Percentiles rank a stretch among this genome's conserved stretches.
Evolutionary conservation across 2,888 invertebrate genomes (phyloP).

Genomic region (Endotricha flammealis): DNA sequence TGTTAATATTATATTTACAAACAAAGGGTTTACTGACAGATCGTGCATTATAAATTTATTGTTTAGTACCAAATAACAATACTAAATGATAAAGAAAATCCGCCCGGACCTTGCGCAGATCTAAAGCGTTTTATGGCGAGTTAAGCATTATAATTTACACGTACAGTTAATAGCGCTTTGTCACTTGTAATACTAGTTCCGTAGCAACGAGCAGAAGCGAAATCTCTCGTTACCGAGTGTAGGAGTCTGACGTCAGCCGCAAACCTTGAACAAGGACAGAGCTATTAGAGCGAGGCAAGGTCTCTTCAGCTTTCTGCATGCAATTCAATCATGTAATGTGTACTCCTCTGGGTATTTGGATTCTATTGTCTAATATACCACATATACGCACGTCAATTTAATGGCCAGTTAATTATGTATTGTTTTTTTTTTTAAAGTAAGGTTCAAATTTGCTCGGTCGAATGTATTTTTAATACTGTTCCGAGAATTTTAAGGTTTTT

Average conservation of each 20-base stretch:
- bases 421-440: too few species aligned
- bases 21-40: too few species aligned
- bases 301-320: constrained; percentile 60
- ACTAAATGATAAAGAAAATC: background rate
- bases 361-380: background rate
- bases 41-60: too few species aligned
- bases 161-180: constrained; percentile 3
- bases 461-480: too few species aligned
- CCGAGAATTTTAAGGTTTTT: too few species aligned
- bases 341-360: constrained; percentile 12
- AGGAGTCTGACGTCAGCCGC: constrained; percentile 60
- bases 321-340: constrained; percentile 37
- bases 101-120: background rate
- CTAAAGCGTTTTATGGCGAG: background rate
- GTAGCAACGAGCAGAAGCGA: constrained; percentile 39
- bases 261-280: constrained; percentile 69
- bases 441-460: too few species aligned
- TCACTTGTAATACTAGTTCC: constrained; percentile 19
- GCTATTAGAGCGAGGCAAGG: constrained; percentile 67
- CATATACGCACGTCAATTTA: background rate
- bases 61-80: too few species aligned
- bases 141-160: too few species aligned
- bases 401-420: too few species aligned
- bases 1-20: too few species aligned
- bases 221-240: constrained; percentile 60